These are phyloP conservation scores for Heliocidaris erythrogramma DNA, from an alignment of 35 echinoderm and acorn worm genomes.

Conservation along the genomic window DNA sequence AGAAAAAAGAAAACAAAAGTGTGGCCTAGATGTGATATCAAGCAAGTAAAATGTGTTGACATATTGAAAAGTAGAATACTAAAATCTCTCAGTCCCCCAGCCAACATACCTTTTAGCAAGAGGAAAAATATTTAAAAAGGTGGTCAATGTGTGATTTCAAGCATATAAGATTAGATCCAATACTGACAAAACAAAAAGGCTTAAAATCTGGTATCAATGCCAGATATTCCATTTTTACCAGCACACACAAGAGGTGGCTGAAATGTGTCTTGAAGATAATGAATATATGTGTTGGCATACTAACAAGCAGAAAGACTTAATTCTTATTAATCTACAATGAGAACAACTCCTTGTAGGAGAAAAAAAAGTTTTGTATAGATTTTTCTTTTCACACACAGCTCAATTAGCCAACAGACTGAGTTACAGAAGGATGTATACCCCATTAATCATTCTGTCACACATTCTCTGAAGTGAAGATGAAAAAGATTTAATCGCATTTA, in stretches of 20 bases:
- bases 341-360: neutral
- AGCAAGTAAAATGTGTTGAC: neutral
- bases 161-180: neutral
- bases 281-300: neutral
- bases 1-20: neutral
- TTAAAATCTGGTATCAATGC: neutral
- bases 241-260: too few relatives aligned
- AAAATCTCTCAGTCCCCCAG: neutral
- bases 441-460: neutral
- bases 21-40: neutral
- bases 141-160: neutral
- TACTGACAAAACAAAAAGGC: neutral
- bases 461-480: neutral
- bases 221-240: neutral
- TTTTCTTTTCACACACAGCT: too few relatives aligned
- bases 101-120: neutral
- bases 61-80: neutral
- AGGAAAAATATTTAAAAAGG: neutral
- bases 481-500: neutral
- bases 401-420: too few relatives aligned
- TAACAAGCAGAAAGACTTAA: neutral
- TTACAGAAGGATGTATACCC: neutral
- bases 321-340: neutral
- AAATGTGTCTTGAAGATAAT: too few relatives aligned
- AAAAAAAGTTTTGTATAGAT: neutral